Base-by-base conservation (phyloP, 2,113 vertebrate genomes). In the Vombatus ursinus region DNA sequence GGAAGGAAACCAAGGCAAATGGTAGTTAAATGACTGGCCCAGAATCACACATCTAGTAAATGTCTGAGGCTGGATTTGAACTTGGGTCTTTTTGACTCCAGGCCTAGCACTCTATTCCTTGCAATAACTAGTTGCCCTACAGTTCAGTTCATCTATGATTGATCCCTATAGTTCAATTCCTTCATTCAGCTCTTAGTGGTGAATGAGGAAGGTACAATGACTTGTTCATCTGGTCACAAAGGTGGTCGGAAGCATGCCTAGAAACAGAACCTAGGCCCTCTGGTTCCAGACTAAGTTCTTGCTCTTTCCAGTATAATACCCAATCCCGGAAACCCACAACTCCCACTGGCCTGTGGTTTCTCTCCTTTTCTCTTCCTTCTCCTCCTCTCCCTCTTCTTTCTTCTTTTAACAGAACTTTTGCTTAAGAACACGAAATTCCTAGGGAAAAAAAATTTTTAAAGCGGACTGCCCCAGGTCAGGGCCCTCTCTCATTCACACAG, bases 231-330 rank as follows among this genome's bases (percentile, higher is more conserved):
- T 84, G n/a, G 68, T 84, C n/a, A 84, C 7, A 44, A 5, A 84
- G 31, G 31, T 44, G 19, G 19, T 84, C 19, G 23, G n/a, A 84
- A 84, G n/a, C 19, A 84, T 3, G 3, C n/a, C 19, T 84, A 19
- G n/a, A 44, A 84, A 84, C 7, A 8, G 68, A 44, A 84, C 68
- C 68, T 23, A 22, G 68, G 19, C 19, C n/a, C 68, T 84, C n/a
- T 84, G 68, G 5, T 16, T 44, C 68, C 19, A 84, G 16, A 44
- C 19, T 84, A 84, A 84, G n/a, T 23, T 0, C n/a, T 84, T 44
- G n/a, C 16, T 44, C 37, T 84, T 68, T 44, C 50, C 44, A 77
- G 53, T 0, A 0, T 0, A 0, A 49, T 48, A 52, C 26, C 44
- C 19, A 2, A 50, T 84, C 5, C 19, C 37, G 28, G 48, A 90